A percentile compares a stretch with the other conserved stretches of the same genome.
These are phyloP conservation scores for Drosophila nr. medialis DNA, from an alignment of 2,888 invertebrate genomes.

Conservation along the genomic window DNA sequence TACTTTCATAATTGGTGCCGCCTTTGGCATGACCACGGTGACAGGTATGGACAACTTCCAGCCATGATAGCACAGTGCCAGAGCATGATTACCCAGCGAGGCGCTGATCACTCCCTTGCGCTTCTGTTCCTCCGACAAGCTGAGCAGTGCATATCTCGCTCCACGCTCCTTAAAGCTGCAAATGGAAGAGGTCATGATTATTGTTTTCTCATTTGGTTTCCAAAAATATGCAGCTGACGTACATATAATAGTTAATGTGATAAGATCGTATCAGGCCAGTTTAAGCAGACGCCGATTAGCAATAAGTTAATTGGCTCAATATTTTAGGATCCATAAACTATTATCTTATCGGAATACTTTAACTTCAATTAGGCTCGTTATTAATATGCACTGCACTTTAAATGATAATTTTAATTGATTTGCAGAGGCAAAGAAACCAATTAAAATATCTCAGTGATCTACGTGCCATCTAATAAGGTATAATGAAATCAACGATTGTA, in stretches of 20 bases:
- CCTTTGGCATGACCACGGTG: constrained; percentile 97
- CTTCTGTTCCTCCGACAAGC: constrained; percentile 90
- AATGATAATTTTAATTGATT: neutral
- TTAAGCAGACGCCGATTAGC: constrained; percentile 38
- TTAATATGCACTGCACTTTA: neutral
- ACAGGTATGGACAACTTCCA: constrained; percentile 89
- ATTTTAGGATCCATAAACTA: constrained; percentile 15
- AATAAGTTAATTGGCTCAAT: constrained; percentile 47
- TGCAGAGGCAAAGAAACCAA: neutral
- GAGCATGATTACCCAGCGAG: constrained; percentile 97
- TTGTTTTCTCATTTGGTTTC: neutral
- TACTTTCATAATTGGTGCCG: constrained; percentile 98
- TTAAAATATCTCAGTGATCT: neutral
- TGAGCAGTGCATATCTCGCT: constrained; percentile 93
- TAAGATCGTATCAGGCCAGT: neutral
- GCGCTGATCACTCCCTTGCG: constrained; percentile 94
- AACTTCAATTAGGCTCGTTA: neutral
- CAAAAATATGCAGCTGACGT: neutral
- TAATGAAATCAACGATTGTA: neutral
- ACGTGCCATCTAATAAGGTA: neutral
- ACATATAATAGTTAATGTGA: neutral
- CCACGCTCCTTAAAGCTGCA: constrained; percentile 96
- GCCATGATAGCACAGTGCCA: constrained; percentile 92
- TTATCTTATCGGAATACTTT: constrained; percentile 29
- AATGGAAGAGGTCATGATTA: neutral